A percentile compares a stretch with the other conserved stretches of the same genome.
phyloP scores from a whole-genome alignment of 2,888 invertebrate species.

The Amphimallon solstitiale region DNA sequence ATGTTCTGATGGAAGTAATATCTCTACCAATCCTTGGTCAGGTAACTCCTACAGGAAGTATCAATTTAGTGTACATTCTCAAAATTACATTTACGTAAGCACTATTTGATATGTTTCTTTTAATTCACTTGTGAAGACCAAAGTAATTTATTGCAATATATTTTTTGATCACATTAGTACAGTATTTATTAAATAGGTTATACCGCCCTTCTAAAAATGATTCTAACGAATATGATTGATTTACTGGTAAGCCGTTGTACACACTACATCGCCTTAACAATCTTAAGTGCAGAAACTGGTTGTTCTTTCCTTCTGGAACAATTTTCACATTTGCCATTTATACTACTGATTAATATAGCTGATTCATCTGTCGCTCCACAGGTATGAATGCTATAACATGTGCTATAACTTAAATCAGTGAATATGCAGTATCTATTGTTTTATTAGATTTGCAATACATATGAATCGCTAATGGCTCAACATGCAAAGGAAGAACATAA shows the following conservation, averaged over 20 bases:
- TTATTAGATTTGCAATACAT: conserved; percentile 66
- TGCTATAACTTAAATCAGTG: neutral
- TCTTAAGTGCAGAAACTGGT: conserved; percentile 56
- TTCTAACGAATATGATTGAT: conserved; percentile 39
- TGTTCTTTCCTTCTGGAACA: conserved; percentile 56
- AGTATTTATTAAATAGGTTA: conserved; percentile 26
- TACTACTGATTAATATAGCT: conserved; percentile 57
- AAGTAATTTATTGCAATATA: no score
- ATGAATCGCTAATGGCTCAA: conserved; percentile 66
- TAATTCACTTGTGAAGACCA: no score
- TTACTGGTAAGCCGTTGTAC: conserved; percentile 44
- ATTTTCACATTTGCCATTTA: conserved; percentile 58
- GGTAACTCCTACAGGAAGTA: no score
- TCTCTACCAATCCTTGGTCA: no score
- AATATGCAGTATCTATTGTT: neutral
- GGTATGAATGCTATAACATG: conserved; percentile 53
- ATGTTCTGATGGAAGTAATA: no score
- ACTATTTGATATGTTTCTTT: no score
- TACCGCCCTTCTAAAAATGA: conserved; percentile 27
- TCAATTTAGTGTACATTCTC: no score
- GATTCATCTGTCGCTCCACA: conserved; percentile 61
- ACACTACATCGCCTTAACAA: conserved; percentile 52
- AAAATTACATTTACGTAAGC: no score
- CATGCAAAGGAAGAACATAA: conserved; percentile 59
- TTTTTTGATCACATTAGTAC: neutral